These are phyloP conservation scores for Epinotia demarniana DNA, from an alignment of 2,888 invertebrate species.

Conservation along the genomic window DNA sequence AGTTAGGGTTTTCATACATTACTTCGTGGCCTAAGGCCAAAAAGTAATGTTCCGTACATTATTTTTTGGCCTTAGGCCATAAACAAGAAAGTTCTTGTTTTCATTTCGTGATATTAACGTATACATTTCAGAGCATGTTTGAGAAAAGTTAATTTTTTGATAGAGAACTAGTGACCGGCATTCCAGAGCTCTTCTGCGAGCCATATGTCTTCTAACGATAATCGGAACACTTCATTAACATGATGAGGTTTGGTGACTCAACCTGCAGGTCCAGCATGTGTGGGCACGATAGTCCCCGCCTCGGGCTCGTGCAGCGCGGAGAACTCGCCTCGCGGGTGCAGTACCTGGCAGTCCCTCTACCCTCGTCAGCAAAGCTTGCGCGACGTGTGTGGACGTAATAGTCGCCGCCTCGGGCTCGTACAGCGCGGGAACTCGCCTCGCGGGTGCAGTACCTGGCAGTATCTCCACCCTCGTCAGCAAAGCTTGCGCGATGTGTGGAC, in stretches of 20 bases:
- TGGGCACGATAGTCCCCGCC: not conserved
- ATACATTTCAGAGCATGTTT: too few species aligned
- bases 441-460: conserved; percentile 59
- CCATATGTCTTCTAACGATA: too few species aligned
- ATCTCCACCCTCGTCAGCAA: conserved; percentile 83
- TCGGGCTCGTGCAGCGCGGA: not conserved
- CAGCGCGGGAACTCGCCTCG: conserved; percentile 75
- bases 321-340: not conserved
- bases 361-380: conserved; percentile 81
- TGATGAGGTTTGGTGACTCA: not conserved
- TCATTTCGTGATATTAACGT: too few species aligned
- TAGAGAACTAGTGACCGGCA: too few species aligned
- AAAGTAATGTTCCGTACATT: too few species aligned
- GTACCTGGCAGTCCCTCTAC: conserved; percentile 85
- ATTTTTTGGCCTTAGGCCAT: too few species aligned
- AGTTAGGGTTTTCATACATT: too few species aligned
- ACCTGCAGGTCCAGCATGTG: conserved; percentile 70
- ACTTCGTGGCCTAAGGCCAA: too few species aligned
- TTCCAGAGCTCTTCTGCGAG: too few species aligned
- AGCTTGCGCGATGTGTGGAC: conserved; percentile 65
- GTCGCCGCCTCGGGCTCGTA: conserved; percentile 68
- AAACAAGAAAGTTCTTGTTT: too few species aligned
- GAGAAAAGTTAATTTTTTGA: too few species aligned
- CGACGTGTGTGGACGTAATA: conserved; percentile 72
- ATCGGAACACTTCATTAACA: too few species aligned